Evolutionary conservation across 2,797 vertebrate species (phyloP).

Genomic region (Chrosomus eos): DNA sequence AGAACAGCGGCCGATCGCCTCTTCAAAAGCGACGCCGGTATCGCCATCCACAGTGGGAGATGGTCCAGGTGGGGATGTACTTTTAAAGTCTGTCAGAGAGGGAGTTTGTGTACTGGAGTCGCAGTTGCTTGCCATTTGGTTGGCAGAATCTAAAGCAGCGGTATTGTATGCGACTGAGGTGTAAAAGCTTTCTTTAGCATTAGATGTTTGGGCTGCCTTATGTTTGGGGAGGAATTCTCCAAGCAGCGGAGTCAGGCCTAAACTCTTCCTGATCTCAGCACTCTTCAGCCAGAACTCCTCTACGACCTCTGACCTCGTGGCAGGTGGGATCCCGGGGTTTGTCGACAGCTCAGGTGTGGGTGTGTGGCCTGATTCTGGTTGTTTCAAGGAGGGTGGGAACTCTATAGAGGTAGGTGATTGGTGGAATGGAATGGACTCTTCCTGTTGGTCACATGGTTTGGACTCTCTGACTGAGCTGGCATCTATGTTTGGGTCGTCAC

Average conservation of each 20-base stretch:
- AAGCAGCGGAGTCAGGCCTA: conserved; percentile 79
- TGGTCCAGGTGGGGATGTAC: conserved; percentile 39
- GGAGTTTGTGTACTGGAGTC: conserved; percentile 50
- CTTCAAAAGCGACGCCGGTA: conserved; percentile 2
- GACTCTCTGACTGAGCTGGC: conserved; percentile 45
- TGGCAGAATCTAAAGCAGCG: conserved; percentile 30
- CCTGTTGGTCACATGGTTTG: conserved; percentile 22
- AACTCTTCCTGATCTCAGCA: conserved; percentile 83
- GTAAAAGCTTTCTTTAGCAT: conserved; percentile 47
- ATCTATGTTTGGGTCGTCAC: conserved; percentile 72
- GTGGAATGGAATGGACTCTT: conserved; percentile 70
- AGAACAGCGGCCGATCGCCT: conserved; percentile 67
- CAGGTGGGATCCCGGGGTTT: conserved; percentile 69
- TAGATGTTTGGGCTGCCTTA: not conserved
- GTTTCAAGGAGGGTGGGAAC: not conserved
- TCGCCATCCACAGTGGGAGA: not conserved
- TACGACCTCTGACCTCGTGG: conserved; percentile 79
- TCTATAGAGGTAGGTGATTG: conserved; percentile 68
- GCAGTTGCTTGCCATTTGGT: conserved; percentile 11
- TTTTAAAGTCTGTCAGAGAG: conserved; percentile 57
- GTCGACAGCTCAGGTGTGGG: conserved; percentile 67
- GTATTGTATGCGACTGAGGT: conserved; percentile 28
- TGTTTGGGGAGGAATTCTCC: conserved; percentile 68
- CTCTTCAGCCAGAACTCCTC: conserved; percentile 90
- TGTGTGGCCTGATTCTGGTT: conserved; percentile 63